Conservation (phyloP, 2,888 invertebrate species). For the Drepana falcataria region DNA sequence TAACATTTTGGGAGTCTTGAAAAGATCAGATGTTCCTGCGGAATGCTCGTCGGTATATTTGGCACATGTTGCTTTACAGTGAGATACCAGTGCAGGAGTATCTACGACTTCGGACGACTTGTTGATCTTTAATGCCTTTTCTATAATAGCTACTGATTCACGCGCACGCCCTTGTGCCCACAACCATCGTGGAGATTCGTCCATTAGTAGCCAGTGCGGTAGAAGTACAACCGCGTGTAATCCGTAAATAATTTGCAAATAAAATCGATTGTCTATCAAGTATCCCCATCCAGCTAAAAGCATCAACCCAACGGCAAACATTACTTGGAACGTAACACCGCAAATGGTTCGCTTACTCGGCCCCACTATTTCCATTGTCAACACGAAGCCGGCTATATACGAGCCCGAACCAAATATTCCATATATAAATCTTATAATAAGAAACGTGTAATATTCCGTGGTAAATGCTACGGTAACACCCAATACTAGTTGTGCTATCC, state of each 20-base stretch:
- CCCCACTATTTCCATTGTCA: conserved; percentile 91
- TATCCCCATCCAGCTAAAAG: conserved; percentile 90
- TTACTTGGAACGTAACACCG: conserved; percentile 88
- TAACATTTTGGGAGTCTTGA: conserved; percentile 87
- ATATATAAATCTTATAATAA: conserved; percentile 83
- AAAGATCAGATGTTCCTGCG: conserved; percentile 84
- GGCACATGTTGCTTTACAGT: conserved; percentile 74
- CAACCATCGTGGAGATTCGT: conserved; percentile 93
- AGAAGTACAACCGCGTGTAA: conserved; percentile 84
- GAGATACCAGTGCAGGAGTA: conserved; percentile 80
- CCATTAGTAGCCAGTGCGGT: conserved; percentile 90
- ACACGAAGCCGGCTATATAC: conserved; percentile 82
- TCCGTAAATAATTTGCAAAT: conserved; percentile 88
- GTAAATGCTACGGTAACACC: conserved; percentile 87
- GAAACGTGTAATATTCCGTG: conserved; percentile 84
- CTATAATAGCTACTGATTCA: conserved; percentile 86
- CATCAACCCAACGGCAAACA: conserved; percentile 90
- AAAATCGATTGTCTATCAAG: conserved; percentile 84
- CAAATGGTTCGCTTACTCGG: conserved; percentile 88
- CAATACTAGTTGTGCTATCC: conserved; percentile 83
- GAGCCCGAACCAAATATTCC: conserved; percentile 91
- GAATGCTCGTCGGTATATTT: conserved; percentile 67
- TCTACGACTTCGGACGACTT: conserved; percentile 81
- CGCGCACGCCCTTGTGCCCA: conserved; percentile 88
- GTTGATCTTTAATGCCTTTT: conserved; percentile 86